These are phyloP conservation scores for Patella caerulea DNA, from an alignment of 2,888 invertebrate species.

Conservation along the genomic window DNA sequence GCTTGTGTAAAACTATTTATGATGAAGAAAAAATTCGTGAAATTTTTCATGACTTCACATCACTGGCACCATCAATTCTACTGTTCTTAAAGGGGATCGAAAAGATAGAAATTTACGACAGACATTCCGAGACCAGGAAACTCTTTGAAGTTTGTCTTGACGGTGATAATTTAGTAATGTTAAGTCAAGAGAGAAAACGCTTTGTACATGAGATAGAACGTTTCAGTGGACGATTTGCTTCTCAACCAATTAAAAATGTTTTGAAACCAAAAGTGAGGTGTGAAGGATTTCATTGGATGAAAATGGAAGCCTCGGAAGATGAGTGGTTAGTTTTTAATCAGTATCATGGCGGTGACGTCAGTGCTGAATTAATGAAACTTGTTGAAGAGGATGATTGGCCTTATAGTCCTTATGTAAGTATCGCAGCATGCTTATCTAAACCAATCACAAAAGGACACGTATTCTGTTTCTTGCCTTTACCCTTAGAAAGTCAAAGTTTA, in stretches of 20 bases:
- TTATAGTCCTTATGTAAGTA: constrained; percentile 53
- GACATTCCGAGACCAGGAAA: background rate
- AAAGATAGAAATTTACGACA: constrained; percentile 46
- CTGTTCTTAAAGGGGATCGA: constrained; percentile 61
- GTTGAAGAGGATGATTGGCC: constrained; percentile 34
- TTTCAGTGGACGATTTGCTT: constrained; percentile 18
- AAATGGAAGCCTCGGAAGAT: background rate
- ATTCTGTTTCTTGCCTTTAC: constrained; percentile 68
- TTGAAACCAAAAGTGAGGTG: constrained; percentile 5
- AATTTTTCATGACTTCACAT: constrained; percentile 51
- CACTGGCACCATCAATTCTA: constrained; percentile 56
- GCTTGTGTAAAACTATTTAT: constrained; percentile 53
- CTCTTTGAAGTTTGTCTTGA: constrained; percentile 15
- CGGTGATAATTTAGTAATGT: background rate
- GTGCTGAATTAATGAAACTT: constrained; percentile 30
- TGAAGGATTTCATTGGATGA: background rate
- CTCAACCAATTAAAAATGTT: constrained; percentile 9
- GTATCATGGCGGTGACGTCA: constrained; percentile 41
- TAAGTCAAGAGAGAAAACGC: constrained; percentile 10
- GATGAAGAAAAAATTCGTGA: constrained; percentile 44
- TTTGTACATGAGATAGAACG: constrained; percentile 16
- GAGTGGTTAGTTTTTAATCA: constrained; percentile 45
- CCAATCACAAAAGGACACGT: constrained; percentile 50
- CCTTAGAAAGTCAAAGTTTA: constrained; percentile 50
- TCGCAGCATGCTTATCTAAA: constrained; percentile 44